phyloP scores from a whole-genome alignment of 2,113 vertebrate genomes.

The Dolichallabes microphthalmus region DNA sequence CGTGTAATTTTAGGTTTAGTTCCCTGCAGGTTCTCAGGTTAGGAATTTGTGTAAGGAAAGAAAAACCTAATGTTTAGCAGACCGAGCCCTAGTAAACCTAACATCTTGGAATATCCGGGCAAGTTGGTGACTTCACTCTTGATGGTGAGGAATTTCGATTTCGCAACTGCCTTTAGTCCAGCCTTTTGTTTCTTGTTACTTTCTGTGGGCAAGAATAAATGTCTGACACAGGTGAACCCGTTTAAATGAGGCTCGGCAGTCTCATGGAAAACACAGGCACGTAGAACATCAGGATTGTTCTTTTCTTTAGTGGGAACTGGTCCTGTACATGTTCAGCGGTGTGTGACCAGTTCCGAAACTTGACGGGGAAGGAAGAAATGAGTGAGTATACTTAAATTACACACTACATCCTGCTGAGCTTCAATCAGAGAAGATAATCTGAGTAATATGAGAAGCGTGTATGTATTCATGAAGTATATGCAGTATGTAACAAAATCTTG shows the following conservation, averaged over 20 bases:
- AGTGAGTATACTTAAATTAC: conserved; percentile 36
- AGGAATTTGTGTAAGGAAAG: no score
- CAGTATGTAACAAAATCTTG: neutral
- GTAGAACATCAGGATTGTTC: neutral
- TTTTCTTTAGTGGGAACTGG: neutral
- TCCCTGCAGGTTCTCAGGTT: no score
- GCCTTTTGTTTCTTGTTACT: neutral
- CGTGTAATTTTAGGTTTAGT: neutral
- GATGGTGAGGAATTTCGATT: neutral
- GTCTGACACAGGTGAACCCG: neutral
- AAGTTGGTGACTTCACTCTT: neutral
- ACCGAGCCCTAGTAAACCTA: neutral
- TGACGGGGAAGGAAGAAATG: conserved; percentile 27
- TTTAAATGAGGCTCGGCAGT: no score
- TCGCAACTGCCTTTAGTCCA: neutral
- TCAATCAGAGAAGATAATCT: neutral
- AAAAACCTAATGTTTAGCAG: neutral
- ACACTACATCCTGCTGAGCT: neutral
- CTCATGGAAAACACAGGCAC: neutral
- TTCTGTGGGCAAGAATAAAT: neutral
- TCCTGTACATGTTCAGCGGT: neutral
- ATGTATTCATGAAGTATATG: no score
- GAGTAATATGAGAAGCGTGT: neutral
- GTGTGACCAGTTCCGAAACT: neutral
- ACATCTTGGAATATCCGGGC: neutral